Base-by-base conservation (phyloP, 1,140 invertebrate species). In the Drosophila lacertosa region DNA sequence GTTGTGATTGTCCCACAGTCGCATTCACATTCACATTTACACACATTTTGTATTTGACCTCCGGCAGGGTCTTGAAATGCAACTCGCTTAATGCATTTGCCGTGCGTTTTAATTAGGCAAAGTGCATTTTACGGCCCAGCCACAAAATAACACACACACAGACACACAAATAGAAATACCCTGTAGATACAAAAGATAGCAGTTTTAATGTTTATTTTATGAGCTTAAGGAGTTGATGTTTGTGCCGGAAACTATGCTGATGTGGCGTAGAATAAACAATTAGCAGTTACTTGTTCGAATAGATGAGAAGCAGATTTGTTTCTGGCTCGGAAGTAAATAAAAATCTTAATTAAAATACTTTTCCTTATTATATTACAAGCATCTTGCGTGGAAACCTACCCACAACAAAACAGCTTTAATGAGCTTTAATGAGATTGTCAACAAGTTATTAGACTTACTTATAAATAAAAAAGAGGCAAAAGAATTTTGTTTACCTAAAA, bases 1-100 rank as follows among this genome's bases (percentile, higher is more conserved):
- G 59, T 69, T 64, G 59, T 69, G 66, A 69, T 69, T 64, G 66
- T 63, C 58, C 44, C 60, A 70, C 58, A 63, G 59, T 40, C 22
- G 3, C 13, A 54, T 26, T 65, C 16, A 26, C 47, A 51, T 51
- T 58, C 45, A 44, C 65, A 54, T 62, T 64, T 5, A 32, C 11
- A 42, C 10, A 26, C 24, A 26, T 7, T 26, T 1, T 26, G 54
- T 33, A n/a, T 10, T 32, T 13, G 40, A 54, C 60, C 53, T 39
- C 53, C 7, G 33, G 33, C 51, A 15, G 39, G 32, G 11, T 18
- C n/a, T 5, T 9, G 18, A n/a, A 62, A 62, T 39, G 48, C 16
- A 53, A 68, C 57, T 60, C 20, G 55, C 55, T 51, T 67, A 58
- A 67, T 68, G 65, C 65, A 44, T 53, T 67, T 44, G 4, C 35